Percentiles rank a stretch among this genome's conserved stretches.
Conservation (phyloP, 2,797 vertebrate species). For the Sternotherus odoratus region DNA sequence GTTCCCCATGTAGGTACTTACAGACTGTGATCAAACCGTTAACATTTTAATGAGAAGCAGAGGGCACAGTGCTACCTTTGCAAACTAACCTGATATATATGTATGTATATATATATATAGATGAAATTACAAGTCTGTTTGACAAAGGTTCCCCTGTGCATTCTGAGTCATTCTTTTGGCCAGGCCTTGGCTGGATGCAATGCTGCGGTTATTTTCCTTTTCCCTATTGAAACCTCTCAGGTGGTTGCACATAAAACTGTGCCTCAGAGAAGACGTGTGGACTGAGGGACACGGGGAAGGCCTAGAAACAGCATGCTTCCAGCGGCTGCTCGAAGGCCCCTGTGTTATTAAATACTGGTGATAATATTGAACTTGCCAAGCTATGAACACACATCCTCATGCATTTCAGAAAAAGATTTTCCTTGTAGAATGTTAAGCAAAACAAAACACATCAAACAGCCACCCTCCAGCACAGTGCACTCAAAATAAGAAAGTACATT, state of each 20-base stretch:
- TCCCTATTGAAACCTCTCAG: neutral
- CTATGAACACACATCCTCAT: neutral
- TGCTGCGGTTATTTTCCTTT: neutral
- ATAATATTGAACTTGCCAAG: neutral
- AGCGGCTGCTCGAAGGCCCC: neutral
- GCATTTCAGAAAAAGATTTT: slow-evolving; percentile 1
- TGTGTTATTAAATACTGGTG: neutral
- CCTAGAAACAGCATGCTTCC: neutral
- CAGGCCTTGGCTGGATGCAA: neutral
- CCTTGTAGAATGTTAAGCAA: neutral
- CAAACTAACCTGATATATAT: neutral
- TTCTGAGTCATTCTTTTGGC: neutral
- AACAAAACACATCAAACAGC: neutral
- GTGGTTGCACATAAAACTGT: neutral
- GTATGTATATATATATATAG: too few species aligned
- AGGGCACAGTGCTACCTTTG: neutral
- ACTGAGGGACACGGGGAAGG: neutral
- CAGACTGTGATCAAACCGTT: neutral
- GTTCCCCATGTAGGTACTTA: neutral
- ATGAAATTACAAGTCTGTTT: neutral
- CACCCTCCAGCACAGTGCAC: neutral
- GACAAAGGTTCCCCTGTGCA: neutral
- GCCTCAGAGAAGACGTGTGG: neutral
- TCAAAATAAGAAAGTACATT: neutral
- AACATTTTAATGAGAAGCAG: neutral